Base-by-base conservation (phyloP, 2,113 vertebrate species). In the Festucalex cinctus region DNA sequence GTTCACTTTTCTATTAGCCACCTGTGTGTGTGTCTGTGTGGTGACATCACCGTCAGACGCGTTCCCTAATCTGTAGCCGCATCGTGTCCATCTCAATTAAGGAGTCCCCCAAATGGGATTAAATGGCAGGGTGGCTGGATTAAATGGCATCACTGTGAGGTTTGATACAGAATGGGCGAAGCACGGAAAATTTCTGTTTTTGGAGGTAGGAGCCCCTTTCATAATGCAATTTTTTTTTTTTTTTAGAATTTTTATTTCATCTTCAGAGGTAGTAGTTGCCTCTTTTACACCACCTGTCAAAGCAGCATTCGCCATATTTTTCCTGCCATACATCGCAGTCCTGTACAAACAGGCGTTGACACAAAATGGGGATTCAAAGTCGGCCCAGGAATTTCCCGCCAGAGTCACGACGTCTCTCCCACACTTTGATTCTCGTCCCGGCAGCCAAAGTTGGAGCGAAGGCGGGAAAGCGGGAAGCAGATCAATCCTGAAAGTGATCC, bases 21-120 rank as follows among this genome's bases (percentile, higher is more conserved):
- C 51, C 12, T 19, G n/a, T 19, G 54, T 14, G 54, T 9, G 9
- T 20, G 32, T 58, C 4, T 36, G 17, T 58, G 28, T 35, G 17
- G 28, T 36, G 28, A 2, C 17, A 20, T 56, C 6, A 51, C 48
- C 5, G 1, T 32, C 6, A 57, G 26, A 14, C 26, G 3, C 28
- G 19, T 36, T 9, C 59, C 59, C 36, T 61, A 61, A 61, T 61
- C 59, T 41, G 39, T n/a, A 39, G 19, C 36, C 12, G 12, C 59
- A 22, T 39, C 10, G 20, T 22, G 37, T 61, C 24, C 16, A n/a
- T 60, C 19, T 12, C 35, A n/a, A 60, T 60, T 39, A 60, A 37
- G 58, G 35, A 22, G 22, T 8, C 20, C 20, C 58, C 12, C 20
- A 39, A 61, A 61, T n/a, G 59, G 59, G 59, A 61, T 61, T 61